Conservation (phyloP, 1,140 invertebrate species). For the Cydia pomonella region DNA sequence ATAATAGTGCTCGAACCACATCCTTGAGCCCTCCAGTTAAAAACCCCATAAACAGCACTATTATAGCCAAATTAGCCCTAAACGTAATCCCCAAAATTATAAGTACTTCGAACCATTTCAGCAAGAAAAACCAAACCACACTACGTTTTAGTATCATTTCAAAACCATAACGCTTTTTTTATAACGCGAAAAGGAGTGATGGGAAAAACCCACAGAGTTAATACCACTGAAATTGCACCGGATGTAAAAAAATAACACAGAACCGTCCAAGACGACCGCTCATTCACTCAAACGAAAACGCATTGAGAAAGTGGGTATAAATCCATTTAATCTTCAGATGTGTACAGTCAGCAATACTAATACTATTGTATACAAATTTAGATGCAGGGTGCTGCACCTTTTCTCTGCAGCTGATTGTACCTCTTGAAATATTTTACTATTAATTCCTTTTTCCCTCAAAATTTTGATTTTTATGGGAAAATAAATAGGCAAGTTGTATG, state of each 20-base stretch:
- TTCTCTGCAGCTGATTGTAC: too few relatives aligned
- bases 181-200: neutral
- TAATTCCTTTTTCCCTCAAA: neutral
- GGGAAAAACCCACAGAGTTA: slow-evolving; percentile 28
- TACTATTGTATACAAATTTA: too few relatives aligned
- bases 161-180: slow-evolving; percentile 22
- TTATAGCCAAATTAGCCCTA: slow-evolving; percentile 20
- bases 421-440: neutral
- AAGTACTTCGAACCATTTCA: neutral
- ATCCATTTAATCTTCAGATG: neutral
- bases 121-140: slow-evolving; percentile 22
- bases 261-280: neutral
- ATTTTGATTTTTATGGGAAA: neutral
- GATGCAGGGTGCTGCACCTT: too few relatives aligned
- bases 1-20: neutral
- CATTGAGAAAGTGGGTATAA: neutral
- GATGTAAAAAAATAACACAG: slow-evolving; percentile 23
- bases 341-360: too few relatives aligned
- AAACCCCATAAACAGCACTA: slow-evolving; percentile 6
- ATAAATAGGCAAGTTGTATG: neutral
- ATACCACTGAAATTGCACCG: slow-evolving; percentile 20
- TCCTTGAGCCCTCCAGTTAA: neutral
- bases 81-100: slow-evolving; percentile 18
- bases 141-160: slow-evolving; percentile 28
- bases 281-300: neutral